Percentiles rank a stretch among this genome's conserved stretches.
These are phyloP conservation scores for Drosophila subobscura DNA, from an alignment of 1,140 invertebrate genomes.

Conservation along the genomic window DNA sequence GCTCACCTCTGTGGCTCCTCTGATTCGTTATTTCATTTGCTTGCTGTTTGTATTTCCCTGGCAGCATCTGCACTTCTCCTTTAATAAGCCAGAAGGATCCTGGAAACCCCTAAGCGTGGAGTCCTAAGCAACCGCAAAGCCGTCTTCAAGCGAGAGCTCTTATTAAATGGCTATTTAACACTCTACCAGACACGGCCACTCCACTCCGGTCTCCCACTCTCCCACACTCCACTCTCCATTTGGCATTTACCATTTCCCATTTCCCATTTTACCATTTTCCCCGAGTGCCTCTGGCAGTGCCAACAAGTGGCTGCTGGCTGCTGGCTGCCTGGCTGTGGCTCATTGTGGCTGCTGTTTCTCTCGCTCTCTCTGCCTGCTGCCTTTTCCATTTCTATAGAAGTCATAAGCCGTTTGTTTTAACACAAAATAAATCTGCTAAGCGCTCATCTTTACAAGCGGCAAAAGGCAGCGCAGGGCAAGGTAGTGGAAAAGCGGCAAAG, in stretches of 20 bases:
- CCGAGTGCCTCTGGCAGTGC: constrained; percentile 39
- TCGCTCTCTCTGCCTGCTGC: background rate
- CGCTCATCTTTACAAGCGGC: constrained; percentile 39
- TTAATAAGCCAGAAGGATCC: constrained; percentile 17
- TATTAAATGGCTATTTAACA: constrained; percentile 60
- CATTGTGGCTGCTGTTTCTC: constrained; percentile 16
- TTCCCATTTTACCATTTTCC: too few species aligned
- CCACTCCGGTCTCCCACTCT: too few species aligned
- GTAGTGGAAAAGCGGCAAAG: background rate
- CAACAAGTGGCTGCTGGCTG: constrained; percentile 61
- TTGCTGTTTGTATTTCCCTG: constrained; percentile 41
- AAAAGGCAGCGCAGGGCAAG: background rate
- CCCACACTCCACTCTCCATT: background rate
- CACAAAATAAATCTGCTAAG: constrained; percentile 67
- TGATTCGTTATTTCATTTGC: constrained; percentile 38
- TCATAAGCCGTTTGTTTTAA: constrained; percentile 55
- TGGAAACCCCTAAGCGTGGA: constrained; percentile 10
- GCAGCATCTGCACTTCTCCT: constrained; percentile 29
- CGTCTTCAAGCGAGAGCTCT: constrained; percentile 40
- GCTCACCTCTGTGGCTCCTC: too few species aligned
- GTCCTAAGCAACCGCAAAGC: constrained; percentile 32
- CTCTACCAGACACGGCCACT: background rate
- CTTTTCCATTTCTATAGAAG: constrained; percentile 33
- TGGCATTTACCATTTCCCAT: too few species aligned
- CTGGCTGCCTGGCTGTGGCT: background rate